Conservation (phyloP, 2,113 vertebrate species). For the Chascanopsetta lugubris region DNA sequence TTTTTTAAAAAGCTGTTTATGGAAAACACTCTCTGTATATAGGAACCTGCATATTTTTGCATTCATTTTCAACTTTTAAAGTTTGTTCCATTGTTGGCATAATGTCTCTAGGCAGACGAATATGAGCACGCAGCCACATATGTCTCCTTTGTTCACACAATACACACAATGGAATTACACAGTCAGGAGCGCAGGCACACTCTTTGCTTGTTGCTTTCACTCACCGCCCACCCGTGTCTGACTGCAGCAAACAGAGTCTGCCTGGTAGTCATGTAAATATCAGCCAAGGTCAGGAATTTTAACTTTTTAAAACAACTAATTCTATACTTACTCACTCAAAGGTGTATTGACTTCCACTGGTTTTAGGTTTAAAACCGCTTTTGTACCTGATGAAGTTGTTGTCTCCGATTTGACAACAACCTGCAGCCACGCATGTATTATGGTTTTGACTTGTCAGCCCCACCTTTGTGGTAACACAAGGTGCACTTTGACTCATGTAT, state of each 20-base stretch:
- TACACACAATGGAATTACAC: constrained; percentile 1
- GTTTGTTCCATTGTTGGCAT: neutral
- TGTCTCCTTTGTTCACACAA: constrained; percentile 5
- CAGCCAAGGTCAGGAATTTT: constrained; percentile 44
- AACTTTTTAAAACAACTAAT: too few relatives aligned
- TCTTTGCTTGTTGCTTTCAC: constrained; percentile 16
- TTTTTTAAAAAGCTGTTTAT: neutral
- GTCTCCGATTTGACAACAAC: too few relatives aligned
- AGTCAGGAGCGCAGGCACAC: constrained; percentile 2
- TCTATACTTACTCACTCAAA: too few relatives aligned
- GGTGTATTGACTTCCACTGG: too few relatives aligned
- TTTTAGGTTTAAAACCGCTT: too few relatives aligned
- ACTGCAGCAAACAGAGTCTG: constrained; percentile 30
- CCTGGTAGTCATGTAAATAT: constrained; percentile 40
- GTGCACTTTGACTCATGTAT: too few relatives aligned
- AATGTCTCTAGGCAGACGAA: constrained; percentile 11
- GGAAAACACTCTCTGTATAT: neutral
- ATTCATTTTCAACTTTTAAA: neutral
- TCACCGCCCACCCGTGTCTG: constrained; percentile 29
- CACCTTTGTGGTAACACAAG: too few relatives aligned
- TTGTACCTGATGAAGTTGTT: too few relatives aligned
- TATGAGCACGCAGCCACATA: constrained; percentile 1
- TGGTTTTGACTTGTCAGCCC: too few relatives aligned
- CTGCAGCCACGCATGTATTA: too few relatives aligned
- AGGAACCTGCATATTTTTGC: neutral